These are phyloP conservation scores for Mesocricetus auratus DNA, from an alignment of 2,113 vertebrate genomes.

Conservation along the genomic window DNA sequence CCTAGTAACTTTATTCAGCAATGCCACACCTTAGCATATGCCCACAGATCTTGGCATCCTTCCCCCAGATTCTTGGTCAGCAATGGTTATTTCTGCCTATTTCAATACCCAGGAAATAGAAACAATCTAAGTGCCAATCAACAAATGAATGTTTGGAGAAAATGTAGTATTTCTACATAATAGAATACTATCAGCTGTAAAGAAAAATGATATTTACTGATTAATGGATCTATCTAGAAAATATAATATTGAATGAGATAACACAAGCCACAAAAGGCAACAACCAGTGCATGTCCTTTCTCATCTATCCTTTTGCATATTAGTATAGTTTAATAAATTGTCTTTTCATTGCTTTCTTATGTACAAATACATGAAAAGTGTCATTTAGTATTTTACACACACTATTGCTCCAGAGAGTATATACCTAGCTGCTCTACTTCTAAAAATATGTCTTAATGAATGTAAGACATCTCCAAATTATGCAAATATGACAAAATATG, in stretches of 20 bases:
- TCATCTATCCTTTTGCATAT: background rate
- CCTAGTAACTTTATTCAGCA: too few species aligned
- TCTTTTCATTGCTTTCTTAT: background rate
- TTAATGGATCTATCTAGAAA: background rate
- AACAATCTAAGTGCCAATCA: background rate
- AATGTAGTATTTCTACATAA: background rate
- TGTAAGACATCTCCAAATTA: background rate
- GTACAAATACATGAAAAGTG: background rate
- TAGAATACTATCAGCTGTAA: background rate
- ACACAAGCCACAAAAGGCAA: background rate
- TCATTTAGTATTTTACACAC: background rate
- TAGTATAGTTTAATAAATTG: background rate
- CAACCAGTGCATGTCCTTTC: background rate
- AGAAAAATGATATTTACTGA: background rate
- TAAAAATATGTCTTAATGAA: background rate
- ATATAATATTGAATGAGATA: background rate
- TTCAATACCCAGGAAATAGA: background rate
- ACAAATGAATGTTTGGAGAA: background rate
- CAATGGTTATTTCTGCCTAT: background rate
- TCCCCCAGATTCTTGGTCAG: background rate
- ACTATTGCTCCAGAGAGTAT: background rate
- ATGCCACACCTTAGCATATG: background rate
- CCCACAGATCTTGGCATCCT: background rate
- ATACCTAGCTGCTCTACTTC: background rate
- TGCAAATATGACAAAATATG: background rate